Conservation (phyloP, 2,797 vertebrate genomes). For the Premnoplex brunnescens region DNA sequence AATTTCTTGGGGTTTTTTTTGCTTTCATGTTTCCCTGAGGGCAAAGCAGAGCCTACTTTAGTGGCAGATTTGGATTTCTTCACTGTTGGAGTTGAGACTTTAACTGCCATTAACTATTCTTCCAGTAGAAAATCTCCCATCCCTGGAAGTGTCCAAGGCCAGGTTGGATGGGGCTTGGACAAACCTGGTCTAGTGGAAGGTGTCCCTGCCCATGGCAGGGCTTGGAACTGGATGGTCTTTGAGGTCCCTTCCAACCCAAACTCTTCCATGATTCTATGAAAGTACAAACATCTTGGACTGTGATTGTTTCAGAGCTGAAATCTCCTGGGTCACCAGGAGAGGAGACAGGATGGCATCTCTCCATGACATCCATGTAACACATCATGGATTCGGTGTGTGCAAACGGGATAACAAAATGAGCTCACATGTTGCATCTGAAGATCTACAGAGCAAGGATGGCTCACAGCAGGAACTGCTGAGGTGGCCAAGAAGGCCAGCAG, state of each 20-base stretch:
- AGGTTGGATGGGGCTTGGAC: not conserved
- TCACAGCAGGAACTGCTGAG: not conserved
- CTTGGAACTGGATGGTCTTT: not conserved
- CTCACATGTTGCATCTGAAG: fast-evolving
- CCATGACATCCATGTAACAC: fast-evolving
- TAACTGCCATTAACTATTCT: not conserved
- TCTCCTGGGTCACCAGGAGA: not conserved
- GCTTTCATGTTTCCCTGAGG: not conserved
- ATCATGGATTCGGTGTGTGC: fast-evolving
- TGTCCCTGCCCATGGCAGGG: not conserved
- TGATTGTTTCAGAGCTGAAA: not conserved
- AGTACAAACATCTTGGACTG: not conserved
- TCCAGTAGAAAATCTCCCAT: not conserved
- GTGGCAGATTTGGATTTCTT: not conserved
- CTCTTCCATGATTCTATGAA: not conserved
- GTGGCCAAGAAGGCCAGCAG: not conserved
- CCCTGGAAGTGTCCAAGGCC: not conserved
- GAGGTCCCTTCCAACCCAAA: not conserved
- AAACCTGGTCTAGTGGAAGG: not conserved
- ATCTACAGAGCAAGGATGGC: not conserved
- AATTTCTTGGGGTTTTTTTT: not conserved
- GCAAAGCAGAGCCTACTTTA: not conserved
- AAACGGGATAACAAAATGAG: not conserved
- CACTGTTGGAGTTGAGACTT: not conserved
- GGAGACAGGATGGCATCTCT: not conserved